Base-by-base conservation (phyloP, 2,888 invertebrate genomes). In the Heliconius charithonia region DNA sequence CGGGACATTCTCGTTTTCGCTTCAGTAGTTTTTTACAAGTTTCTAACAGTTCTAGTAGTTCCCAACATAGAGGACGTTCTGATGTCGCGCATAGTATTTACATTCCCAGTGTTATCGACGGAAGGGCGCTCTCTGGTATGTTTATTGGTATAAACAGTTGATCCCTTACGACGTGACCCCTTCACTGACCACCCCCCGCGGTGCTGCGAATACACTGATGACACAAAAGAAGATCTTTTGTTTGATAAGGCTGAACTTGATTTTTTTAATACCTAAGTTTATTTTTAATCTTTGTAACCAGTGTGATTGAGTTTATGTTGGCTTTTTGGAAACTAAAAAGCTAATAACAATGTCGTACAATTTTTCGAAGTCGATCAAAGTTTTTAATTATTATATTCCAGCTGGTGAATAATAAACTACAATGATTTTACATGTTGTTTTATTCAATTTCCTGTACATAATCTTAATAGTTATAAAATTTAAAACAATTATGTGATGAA, bases 231-330 rank as follows among this genome's bases (percentile, higher is more conserved):
- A 90, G 91, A 92, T 93, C 92, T 94, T 94, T 92, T 89, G 93
- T 94, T 94, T 92, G 86, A 95, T 95, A 95, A 95, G 95, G 95
- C 95, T 95, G 95, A 95, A 91, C 91, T 88, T 90, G 88, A 90
- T 92, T 93, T 91, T 90, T 90, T 93, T 84, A 91, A 90, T 89
- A 91, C 90, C 91, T 93, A 93, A 92, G 92, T 93, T 92, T 91
- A 92, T 91, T 92, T 90, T 89, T 92, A 93, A 93, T 90, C 90
- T 87, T 89, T 90, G 88, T 92, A 92, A 93, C 91, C 92, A 92
- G 90, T 90, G 90, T 92, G 90, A 90, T 84, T 91, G 86, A 87
- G 85, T 89, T 90, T 88, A 88, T 86, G 86, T 89, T 90, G 87
- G 91, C 90, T 92, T 92, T 91, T 91, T 89, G 85, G 80, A 81